These are phyloP conservation scores for Vanessa atalanta DNA, from an alignment of 1,140 invertebrate species.

Conservation along the genomic window DNA sequence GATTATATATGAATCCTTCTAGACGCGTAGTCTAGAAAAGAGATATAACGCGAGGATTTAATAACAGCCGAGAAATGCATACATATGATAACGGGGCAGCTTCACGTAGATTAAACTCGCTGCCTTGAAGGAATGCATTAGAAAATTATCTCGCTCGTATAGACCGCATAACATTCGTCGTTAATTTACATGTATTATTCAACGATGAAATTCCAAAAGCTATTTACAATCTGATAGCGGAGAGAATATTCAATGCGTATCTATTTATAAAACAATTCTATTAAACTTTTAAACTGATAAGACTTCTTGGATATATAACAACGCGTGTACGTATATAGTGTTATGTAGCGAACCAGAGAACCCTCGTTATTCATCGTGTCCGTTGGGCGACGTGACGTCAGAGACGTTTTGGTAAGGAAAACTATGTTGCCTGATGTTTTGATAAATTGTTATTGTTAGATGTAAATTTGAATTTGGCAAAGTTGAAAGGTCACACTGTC, in stretches of 20 bases:
- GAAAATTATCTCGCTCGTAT: slow-evolving; percentile 2
- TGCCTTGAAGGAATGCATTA: slow-evolving; percentile 11
- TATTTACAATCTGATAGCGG: slow-evolving; percentile 4
- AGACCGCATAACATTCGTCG: background rate
- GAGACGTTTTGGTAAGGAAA: too few relatives aligned
- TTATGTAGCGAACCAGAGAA: too few relatives aligned
- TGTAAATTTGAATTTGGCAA: too few relatives aligned
- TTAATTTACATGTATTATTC: slow-evolving; percentile 11
- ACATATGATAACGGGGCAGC: background rate
- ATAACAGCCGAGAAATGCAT: background rate
- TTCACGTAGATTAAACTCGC: slow-evolving; percentile 5
- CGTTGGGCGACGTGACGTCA: too few relatives aligned
- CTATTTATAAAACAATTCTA: background rate
- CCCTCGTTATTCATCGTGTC: too few relatives aligned
- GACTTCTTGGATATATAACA: too few relatives aligned
- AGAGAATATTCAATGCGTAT: background rate
- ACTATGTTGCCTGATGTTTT: too few relatives aligned
- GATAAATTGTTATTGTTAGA: too few relatives aligned
- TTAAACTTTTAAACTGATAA: too few relatives aligned
- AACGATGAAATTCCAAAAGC: background rate
- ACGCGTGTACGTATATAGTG: too few relatives aligned
- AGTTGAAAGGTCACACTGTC: too few relatives aligned
- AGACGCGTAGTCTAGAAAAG: slow-evolving; percentile 5
- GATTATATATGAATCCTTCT: background rate
- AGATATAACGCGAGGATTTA: background rate